Evolutionary conservation across 2,797 vertebrate species (phyloP).

Genomic region (Kryptopterus vitreolus): DNA sequence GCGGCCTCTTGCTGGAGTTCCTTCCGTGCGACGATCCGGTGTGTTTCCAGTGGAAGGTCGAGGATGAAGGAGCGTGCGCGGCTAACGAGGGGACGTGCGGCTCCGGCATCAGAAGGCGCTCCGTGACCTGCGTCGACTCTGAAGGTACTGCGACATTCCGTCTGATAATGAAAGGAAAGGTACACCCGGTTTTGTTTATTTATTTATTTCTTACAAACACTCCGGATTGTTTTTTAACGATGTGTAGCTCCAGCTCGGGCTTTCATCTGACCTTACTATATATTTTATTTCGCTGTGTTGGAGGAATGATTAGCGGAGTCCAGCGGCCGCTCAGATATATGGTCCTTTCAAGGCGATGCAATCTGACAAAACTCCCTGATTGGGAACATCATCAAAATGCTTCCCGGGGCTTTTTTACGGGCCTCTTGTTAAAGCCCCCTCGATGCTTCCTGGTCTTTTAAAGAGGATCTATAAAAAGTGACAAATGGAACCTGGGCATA

Average conservation of each 20-base stretch:
- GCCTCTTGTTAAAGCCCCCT: conserved; percentile 19
- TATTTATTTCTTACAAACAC: not conserved
- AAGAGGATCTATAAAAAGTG: not conserved
- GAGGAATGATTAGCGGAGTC: not conserved
- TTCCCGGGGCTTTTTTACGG: conserved; percentile 11
- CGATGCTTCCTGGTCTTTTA: conserved; percentile 12
- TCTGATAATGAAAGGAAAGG: not conserved
- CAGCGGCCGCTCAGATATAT: not conserved
- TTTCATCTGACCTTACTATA: conserved; percentile 14
- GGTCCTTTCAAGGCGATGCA: conserved; percentile 12
- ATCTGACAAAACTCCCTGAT: conserved; percentile 15
- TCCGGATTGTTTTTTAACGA: conserved; percentile 2
- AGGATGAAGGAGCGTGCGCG: conserved; percentile 73
- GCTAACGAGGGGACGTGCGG: conserved; percentile 79
- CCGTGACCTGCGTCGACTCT: conserved; percentile 74
- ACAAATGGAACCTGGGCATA: not conserved
- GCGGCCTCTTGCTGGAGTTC: conserved; percentile 84
- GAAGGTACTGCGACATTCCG: conserved; percentile 72
- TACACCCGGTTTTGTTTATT: too few relatives aligned
- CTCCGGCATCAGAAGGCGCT: conserved; percentile 74
- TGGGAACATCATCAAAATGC: conserved; percentile 17
- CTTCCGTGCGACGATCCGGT: conserved; percentile 84
- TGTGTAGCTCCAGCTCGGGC: not conserved
- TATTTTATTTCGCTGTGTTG: not conserved
- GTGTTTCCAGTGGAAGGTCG: conserved; percentile 81